A percentile compares a stretch with the other conserved stretches of the same genome.
phyloP scores from a whole-genome alignment of 2,113 vertebrate genomes.

The Menura novaehollandiae region DNA sequence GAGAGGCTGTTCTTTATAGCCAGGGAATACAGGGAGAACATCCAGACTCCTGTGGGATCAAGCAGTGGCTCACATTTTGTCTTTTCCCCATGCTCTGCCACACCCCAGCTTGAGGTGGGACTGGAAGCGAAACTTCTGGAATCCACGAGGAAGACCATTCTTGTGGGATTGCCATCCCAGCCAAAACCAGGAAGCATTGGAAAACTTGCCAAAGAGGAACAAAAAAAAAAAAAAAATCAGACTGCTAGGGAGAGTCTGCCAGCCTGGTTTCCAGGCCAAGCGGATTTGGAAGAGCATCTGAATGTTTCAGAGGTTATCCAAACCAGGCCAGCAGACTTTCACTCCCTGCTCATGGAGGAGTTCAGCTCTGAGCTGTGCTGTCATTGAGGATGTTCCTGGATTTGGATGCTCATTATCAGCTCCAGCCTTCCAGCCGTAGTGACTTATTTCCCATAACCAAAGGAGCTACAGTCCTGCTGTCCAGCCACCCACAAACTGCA shows the following conservation, averaged over 20 bases:
- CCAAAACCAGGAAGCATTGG: slow-evolving; percentile 15
- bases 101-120: slow-evolving; percentile 38
- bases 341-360: background rate
- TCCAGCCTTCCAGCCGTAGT: background rate
- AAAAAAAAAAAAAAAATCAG: background rate
- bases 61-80: background rate
- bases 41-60: background rate
- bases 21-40: background rate
- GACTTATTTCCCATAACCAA: background rate
- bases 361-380: background rate
- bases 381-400: background rate
- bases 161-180: slow-evolving; percentile 38
- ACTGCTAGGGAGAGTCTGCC: background rate
- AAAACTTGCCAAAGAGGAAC: background rate
- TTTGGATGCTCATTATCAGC: background rate
- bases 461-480: background rate
- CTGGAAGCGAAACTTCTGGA: slow-evolving; percentile 44
- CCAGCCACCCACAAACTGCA: background rate
- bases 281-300: slow-evolving; percentile 16
- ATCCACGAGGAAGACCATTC: slow-evolving; percentile 9
- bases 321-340: background rate
- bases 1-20: background rate
- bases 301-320: slow-evolving; percentile 48
- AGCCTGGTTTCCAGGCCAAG: slow-evolving; percentile 17
- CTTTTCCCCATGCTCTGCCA: background rate